Percentiles rank a stretch among this genome's conserved stretches.
Conservation (phyloP, 2,113 vertebrate genomes). For the Limnothrissa miodon region DNA sequence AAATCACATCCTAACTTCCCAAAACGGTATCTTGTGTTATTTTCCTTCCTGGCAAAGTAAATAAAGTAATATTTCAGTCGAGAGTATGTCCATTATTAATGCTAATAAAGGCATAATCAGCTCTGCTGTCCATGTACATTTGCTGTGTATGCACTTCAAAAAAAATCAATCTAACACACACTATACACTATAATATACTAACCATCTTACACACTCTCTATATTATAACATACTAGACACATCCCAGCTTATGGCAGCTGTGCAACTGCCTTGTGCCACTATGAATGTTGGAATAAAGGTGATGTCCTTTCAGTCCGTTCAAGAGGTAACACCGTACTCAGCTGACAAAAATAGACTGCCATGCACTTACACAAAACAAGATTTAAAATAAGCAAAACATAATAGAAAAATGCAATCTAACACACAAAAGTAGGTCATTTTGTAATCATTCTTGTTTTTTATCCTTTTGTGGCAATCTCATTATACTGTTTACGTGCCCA, state of each 20-base stretch:
- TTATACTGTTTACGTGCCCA: background rate
- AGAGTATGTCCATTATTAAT: background rate
- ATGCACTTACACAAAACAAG: background rate
- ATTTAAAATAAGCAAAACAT: background rate
- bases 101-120: background rate
- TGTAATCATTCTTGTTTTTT: slow-evolving; percentile 39
- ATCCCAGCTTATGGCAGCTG: background rate
- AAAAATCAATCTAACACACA: no score
- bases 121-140: background rate
- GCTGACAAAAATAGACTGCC: background rate
- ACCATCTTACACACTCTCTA: background rate
- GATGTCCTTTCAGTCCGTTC: background rate
- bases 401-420: slow-evolving; percentile 48
- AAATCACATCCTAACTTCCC: slow-evolving; percentile 17
- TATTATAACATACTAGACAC: background rate
- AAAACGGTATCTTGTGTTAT: background rate
- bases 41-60: background rate
- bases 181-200: no score
- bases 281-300: background rate
- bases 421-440: slow-evolving; percentile 56
- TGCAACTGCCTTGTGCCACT: background rate
- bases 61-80: background rate
- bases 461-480: background rate
- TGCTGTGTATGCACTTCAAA: no score
- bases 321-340: background rate